Evolutionary conservation across 2,797 vertebrate genomes (phyloP).

Genomic region (Gobio occitaniae): DNA sequence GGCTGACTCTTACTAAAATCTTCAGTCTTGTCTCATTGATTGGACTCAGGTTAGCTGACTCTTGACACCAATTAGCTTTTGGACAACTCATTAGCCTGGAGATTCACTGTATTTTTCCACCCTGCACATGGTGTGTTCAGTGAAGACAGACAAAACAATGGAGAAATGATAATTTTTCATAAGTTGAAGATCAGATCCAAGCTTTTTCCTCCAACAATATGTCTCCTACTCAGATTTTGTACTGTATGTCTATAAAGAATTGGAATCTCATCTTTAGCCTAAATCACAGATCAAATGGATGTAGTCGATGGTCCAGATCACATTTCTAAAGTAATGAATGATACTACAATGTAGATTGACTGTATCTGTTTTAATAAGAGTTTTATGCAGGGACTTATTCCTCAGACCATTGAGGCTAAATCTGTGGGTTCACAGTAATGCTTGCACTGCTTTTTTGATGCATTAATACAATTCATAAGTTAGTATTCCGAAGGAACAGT

Average conservation of each 20-base stretch:
- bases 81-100: slow-evolving; percentile 30
- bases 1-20: background rate
- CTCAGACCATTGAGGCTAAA: background rate
- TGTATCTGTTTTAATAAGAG: background rate
- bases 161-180: too few relatives aligned
- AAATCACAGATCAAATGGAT: slow-evolving; percentile 1
- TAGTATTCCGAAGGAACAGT: background rate
- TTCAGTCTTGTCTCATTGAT: slow-evolving; percentile 27
- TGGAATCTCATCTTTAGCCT: background rate
- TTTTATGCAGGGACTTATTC: background rate
- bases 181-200: slow-evolving; percentile 3
- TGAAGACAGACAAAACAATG: background rate
- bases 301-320: background rate
- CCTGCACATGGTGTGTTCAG: background rate
- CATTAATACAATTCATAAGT: slow-evolving; percentile 6
- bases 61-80: slow-evolving; percentile 38
- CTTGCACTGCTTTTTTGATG: background rate
- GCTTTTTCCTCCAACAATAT: background rate
- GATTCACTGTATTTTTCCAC: background rate
- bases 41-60: slow-evolving; percentile 25
- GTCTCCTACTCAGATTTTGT: background rate
- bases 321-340: slow-evolving; percentile 14
- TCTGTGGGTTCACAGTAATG: background rate
- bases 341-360: background rate
- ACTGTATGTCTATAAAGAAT: background rate